Conservation (phyloP, 2,888 invertebrate genomes). For the Abrostola triplasia region DNA sequence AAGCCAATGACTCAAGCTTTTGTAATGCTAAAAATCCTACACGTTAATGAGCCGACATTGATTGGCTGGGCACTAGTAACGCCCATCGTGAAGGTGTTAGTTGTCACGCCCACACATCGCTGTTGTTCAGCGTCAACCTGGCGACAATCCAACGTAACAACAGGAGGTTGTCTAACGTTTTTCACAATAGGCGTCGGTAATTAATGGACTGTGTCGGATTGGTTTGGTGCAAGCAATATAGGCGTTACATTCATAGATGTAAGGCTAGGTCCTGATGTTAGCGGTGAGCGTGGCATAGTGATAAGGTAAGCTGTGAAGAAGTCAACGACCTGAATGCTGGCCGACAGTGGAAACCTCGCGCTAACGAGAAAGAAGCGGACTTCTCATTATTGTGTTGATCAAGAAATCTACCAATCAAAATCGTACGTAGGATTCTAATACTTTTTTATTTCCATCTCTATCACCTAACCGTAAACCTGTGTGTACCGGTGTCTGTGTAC, state of each 20-base stretch:
- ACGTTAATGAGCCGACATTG: constrained; percentile 44
- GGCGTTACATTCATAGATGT: neutral
- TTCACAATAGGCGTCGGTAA: constrained; percentile 34
- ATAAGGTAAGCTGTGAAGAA: neutral
- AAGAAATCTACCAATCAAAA: no score
- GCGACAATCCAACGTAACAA: constrained; percentile 47
- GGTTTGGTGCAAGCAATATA: constrained; percentile 24
- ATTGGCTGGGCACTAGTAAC: constrained; percentile 46
- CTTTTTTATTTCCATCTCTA: no score
- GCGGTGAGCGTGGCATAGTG: neutral
- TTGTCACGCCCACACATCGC: constrained; percentile 64
- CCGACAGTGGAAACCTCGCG: no score
- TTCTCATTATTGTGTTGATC: no score
- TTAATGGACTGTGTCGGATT: constrained; percentile 31
- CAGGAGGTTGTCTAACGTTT: constrained; percentile 15
- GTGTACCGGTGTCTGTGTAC: no score
- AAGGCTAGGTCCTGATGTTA: neutral
- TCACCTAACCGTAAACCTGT: no score
- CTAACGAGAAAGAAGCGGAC: no score
- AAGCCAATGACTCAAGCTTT: constrained; percentile 15
- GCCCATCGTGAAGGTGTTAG: constrained; percentile 46
- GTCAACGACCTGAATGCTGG: neutral
- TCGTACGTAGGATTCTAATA: no score
- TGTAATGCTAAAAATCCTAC: constrained; percentile 39
- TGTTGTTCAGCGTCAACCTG: constrained; percentile 55